Conservation (phyloP, 2,888 invertebrate species). For the Tillus elongatus region DNA sequence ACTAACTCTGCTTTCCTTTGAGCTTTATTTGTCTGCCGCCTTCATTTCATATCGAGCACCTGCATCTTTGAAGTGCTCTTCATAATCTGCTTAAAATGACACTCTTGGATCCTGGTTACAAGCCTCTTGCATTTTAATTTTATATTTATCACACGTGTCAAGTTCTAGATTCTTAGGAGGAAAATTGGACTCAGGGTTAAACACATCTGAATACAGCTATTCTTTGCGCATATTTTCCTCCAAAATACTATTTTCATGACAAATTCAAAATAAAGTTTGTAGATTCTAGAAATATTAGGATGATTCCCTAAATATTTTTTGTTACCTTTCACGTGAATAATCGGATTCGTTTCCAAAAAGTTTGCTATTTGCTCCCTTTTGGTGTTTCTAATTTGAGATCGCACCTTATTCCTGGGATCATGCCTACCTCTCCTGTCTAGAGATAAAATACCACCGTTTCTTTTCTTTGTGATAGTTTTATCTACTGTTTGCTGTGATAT, state of each 20-base stretch:
- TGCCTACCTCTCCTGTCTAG: slow-evolving; percentile 4
- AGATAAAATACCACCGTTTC: background rate
- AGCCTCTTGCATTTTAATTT: no score
- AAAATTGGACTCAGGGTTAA: no score
- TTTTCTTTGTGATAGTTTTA: background rate
- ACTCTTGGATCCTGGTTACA: no score
- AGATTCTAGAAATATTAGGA: background rate
- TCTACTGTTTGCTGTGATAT: slow-evolving; percentile 2
- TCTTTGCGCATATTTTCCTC: background rate
- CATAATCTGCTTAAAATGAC: no score
- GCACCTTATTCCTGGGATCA: background rate
- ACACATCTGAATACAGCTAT: slow-evolving; percentile 1
- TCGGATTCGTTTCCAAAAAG: background rate
- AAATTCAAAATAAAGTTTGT: background rate
- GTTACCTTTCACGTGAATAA: background rate
- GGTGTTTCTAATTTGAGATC: background rate
- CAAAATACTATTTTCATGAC: background rate
- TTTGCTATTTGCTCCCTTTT: background rate
- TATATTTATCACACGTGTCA: slow-evolving; percentile 3
- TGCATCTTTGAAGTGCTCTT: no score
- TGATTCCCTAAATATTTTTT: slow-evolving; percentile 1
- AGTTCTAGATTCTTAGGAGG: background rate
- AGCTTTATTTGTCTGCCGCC: background rate
- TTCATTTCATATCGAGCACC: background rate
- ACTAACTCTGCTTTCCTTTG: no score